Evolutionary conservation across 2,113 vertebrate genomes (phyloP).

Genomic region (Raphicerus campestris): DNA sequence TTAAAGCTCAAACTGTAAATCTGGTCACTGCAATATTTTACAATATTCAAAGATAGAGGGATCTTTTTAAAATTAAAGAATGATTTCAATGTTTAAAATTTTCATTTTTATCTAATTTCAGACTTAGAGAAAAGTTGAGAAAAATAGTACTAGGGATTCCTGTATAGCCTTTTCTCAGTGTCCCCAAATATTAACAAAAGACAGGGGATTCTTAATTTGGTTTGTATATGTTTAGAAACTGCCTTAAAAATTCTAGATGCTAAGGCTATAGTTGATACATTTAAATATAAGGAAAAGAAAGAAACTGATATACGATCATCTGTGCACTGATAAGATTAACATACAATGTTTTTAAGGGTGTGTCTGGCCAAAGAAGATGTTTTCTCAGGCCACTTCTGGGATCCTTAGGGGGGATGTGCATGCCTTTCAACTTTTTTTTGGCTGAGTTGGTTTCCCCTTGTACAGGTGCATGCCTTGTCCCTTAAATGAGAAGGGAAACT

Average conservation of each 20-base stretch:
- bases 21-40: neutral
- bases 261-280: neutral
- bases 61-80: neutral
- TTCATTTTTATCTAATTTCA: neutral
- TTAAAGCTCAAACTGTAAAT: neutral
- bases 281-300: neutral
- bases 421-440: neutral
- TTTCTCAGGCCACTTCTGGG: neutral
- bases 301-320: neutral
- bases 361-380: neutral
- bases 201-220: neutral
- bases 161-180: neutral
- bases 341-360: neutral
- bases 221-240: slow-evolving; percentile 7
- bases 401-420: neutral
- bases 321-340: neutral
- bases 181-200: neutral
- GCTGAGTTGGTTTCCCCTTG: neutral
- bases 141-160: neutral
- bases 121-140: neutral
- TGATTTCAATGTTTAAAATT: neutral
- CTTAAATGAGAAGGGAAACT: neutral
- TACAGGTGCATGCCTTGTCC: neutral
- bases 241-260: neutral
- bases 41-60: neutral